Conservation (phyloP, 2,888 invertebrate species). For the Rapana venosa region DNA sequence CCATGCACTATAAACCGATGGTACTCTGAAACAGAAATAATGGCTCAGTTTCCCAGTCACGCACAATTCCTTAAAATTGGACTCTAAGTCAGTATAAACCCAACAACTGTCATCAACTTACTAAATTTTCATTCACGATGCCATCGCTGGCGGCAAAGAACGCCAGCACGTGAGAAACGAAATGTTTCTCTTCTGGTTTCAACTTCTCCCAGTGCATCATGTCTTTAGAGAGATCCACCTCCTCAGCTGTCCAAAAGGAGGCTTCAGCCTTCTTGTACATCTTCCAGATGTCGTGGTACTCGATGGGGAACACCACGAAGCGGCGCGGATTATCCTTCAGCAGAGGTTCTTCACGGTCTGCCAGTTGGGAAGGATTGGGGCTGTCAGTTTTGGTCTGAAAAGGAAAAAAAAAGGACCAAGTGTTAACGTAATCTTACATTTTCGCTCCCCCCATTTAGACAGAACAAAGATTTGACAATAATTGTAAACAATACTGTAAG, state of each 20-base stretch:
- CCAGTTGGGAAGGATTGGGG: background rate
- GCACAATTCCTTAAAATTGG: no score
- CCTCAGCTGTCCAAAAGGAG: conserved; percentile 99
- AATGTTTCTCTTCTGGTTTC: conserved; percentile 92
- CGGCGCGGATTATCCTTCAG: conserved; percentile 93
- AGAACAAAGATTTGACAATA: no score
- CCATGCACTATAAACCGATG: no score
- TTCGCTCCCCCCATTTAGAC: no score
- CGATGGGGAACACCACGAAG: conserved; percentile 96
- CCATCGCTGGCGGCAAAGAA: conserved; percentile 99
- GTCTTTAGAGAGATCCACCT: conserved; percentile 97
- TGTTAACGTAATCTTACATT: no score
- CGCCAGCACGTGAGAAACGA: conserved; percentile 97
- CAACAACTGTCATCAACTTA: conserved; percentile 60
- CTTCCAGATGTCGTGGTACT: conserved; percentile 96
- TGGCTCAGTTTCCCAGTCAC: no score
- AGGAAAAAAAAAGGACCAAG: background rate
- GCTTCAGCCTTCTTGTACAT: conserved; percentile 99
- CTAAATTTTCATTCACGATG: conserved; percentile 99
- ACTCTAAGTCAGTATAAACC: no score
- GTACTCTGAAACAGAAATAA: no score
- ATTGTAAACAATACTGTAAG: no score
- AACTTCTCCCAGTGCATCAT: conserved; percentile 89
- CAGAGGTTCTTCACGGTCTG: conserved; percentile 85
- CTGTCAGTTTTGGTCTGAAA: background rate